phyloP scores from a whole-genome alignment of 2,797 vertebrate genomes.

The Allobates femoralis region DNA sequence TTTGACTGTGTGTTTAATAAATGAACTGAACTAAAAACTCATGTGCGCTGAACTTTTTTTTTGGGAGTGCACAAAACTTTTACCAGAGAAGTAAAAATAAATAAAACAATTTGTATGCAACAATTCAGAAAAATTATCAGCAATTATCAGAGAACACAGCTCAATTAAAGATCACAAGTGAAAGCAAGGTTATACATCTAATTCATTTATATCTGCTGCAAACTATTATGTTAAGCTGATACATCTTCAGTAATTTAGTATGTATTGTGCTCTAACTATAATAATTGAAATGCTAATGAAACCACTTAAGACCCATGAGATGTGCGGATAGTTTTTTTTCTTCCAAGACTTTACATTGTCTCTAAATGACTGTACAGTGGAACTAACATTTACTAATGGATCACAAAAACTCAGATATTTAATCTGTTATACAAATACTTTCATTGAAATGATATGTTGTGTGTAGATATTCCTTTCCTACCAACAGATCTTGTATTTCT shows the following conservation, averaged over 20 bases:
- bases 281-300: constrained; percentile 15
- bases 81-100: not conserved
- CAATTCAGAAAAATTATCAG: constrained; percentile 7
- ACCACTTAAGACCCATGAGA: not conserved
- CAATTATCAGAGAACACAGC: not conserved
- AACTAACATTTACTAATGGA: not conserved
- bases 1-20: too few relatives aligned
- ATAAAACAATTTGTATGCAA: not conserved
- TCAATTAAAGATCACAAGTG: not conserved
- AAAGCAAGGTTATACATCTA: not conserved
- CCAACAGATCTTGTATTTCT: not conserved
- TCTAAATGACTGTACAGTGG: not conserved
- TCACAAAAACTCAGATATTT: not conserved
- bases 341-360: not conserved
- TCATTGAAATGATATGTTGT: not conserved
- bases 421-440: not conserved
- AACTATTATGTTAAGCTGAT: not conserved
- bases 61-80: not conserved
- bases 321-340: not conserved
- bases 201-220: not conserved
- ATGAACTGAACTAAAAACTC: not conserved
- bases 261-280: constrained; percentile 20
- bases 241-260: constrained; percentile 18
- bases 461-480: not conserved
- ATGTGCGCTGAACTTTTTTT: not conserved